Conservation (phyloP, 2,113 vertebrate species). For the Alosa alosa region DNA sequence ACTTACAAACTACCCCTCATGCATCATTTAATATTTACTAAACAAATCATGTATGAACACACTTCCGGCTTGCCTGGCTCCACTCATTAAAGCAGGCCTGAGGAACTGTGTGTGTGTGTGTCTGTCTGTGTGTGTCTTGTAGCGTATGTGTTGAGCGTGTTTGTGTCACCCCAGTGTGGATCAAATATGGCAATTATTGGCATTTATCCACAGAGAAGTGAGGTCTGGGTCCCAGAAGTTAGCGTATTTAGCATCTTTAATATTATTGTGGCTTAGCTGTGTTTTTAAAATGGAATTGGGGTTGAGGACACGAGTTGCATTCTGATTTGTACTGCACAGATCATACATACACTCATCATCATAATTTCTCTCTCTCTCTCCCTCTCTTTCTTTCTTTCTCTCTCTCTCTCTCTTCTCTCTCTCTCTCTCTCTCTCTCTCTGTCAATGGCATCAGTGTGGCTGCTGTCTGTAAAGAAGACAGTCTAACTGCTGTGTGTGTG, state of each 20-base stretch:
- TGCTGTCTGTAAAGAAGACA: no score
- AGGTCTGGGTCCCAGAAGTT: background rate
- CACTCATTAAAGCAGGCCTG: constrained; percentile 16
- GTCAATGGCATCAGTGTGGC: no score
- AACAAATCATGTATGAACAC: constrained; percentile 21
- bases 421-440: no score
- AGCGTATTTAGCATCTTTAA: no score
- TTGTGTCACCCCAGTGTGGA: background rate
- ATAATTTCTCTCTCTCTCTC: no score
- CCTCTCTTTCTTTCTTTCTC: no score
- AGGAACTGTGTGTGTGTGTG: background rate
- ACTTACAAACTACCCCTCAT: constrained; percentile 17
- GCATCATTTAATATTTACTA: constrained; percentile 37
- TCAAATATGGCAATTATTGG: background rate
- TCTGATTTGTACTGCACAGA: background rate
- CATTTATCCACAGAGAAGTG: background rate
- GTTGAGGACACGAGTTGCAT: background rate
- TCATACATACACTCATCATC: background rate
- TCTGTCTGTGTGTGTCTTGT: background rate
- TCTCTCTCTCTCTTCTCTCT: no score
- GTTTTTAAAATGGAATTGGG: no score
- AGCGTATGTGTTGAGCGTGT: background rate
- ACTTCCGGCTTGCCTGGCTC: background rate
- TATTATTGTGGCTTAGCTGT: no score
- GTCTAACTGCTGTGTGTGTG: no score